Conservation (phyloP, 2,888 invertebrate genomes). For the Phytoseiulus persimilis region DNA sequence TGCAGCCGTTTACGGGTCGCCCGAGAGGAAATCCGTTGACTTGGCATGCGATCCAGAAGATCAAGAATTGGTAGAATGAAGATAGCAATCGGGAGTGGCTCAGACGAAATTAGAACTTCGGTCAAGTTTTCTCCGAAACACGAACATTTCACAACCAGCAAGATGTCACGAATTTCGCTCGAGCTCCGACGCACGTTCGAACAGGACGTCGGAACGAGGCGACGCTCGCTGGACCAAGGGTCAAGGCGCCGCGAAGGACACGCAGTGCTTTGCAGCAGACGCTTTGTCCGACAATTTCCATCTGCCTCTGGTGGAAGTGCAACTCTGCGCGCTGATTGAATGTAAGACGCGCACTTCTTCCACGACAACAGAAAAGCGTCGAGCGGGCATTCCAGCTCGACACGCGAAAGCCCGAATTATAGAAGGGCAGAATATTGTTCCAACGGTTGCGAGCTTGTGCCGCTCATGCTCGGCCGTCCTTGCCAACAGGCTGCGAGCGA, state of each 20-base stretch:
- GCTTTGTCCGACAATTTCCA: background rate
- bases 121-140: background rate
- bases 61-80: background rate
- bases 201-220: background rate
- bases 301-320: background rate
- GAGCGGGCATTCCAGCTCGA: background rate
- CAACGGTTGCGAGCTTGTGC: background rate
- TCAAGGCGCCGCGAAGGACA: background rate
- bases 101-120: background rate
- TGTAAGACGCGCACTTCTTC: background rate
- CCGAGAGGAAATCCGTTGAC: background rate
- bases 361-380: background rate
- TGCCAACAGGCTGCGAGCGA: background rate
- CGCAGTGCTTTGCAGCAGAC: background rate
- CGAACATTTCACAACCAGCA: background rate
- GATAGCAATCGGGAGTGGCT: background rate
- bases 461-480: background rate
- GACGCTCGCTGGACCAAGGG: background rate
- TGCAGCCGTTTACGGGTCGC: background rate
- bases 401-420: background rate
- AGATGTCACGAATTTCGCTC: background rate
- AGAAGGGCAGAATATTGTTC: background rate
- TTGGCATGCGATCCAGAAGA: background rate
- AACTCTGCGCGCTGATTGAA: background rate
- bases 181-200: background rate